Evolutionary conservation across 1,140 invertebrate genomes (phyloP), one percentile per base, ranked within the genome.

Genomic region (Lordiphosa collinella): DNA sequence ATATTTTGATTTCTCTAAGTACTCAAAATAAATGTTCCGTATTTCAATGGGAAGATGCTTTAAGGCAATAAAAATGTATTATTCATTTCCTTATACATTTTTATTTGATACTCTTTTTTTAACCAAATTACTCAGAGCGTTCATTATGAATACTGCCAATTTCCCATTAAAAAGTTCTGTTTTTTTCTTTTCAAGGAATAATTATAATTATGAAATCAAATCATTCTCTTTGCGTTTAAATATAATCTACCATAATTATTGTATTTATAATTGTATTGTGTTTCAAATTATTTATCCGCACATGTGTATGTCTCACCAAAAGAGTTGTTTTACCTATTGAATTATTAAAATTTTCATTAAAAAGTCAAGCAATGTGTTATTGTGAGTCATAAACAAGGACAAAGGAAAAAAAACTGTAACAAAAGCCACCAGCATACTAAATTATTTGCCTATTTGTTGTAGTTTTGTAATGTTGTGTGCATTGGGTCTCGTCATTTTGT

Each of bases 271-370:
- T 41, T 41, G 40, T 9, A 8, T 36, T 11, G 10, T 35, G 43
- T 32, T 2, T 3, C 4, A 18, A 18, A 18, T 18, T 18, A 18
- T 18, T 18, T 18, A 18, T 18, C 18, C 18, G 4, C 4, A 18
- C 18, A 18, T 4, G 1, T 47, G 25, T 34, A 2, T 35, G 50
- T 46, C n/a, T 31, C 36, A 18, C 2, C 12, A 38, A 43, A 44
- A 43, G 31, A 29, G 40, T 50, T 66, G 55, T 62, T 54, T 58
- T 62, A 32, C 36, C 49, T 50, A 38, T 59, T 75, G 53, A 75
- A 82, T 71, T 73, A 80, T 82, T 70, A 67, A 82, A 67, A 82
- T 71, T 70, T 75, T 75, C 76, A 80, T 80, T 80, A 82, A 62
- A 80, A 75, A 66, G 60, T 82, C 76, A 71, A 80, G 82, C 76